These are phyloP conservation scores for Helogale parvula DNA, from an alignment of 2,113 vertebrate species.

Conservation along the genomic window DNA sequence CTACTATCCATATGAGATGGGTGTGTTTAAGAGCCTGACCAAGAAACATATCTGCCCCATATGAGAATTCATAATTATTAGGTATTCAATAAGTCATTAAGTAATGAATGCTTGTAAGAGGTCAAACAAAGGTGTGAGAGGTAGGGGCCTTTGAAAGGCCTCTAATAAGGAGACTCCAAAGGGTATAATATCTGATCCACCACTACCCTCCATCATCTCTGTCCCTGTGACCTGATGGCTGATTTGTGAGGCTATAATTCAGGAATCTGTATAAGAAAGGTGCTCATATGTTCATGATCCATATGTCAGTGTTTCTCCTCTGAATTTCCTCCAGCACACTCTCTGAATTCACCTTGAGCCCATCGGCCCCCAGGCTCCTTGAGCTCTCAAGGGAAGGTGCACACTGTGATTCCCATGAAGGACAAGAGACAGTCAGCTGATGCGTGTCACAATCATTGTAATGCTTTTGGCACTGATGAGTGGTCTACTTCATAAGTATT, in stretches of 20 bases:
- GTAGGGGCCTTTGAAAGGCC: not conserved
- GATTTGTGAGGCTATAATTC: conserved; percentile 23
- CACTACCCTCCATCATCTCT: not conserved
- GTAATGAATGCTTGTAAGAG: not conserved
- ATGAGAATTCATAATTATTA: not conserved
- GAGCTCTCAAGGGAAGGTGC: not conserved
- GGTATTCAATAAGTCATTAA: not conserved
- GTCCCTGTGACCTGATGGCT: not conserved
- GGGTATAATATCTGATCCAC: not conserved
- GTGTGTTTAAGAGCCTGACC: not conserved
- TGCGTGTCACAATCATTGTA: not conserved
- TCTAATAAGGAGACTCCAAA: not conserved
- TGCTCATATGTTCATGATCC: not conserved
- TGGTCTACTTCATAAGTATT: not conserved
- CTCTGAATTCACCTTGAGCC: not conserved
- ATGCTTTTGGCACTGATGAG: not conserved
- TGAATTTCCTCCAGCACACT: not conserved
- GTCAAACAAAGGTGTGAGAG: not conserved
- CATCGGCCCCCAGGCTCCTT: not conserved
- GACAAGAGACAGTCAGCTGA: not conserved
- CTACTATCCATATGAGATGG: not conserved
- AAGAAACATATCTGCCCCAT: not conserved
- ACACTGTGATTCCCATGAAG: not conserved
- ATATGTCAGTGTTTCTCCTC: not conserved
- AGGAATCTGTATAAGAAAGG: not conserved